phyloP scores from a whole-genome alignment of 2,888 invertebrate genomes.

The Drosophila merina region DNA sequence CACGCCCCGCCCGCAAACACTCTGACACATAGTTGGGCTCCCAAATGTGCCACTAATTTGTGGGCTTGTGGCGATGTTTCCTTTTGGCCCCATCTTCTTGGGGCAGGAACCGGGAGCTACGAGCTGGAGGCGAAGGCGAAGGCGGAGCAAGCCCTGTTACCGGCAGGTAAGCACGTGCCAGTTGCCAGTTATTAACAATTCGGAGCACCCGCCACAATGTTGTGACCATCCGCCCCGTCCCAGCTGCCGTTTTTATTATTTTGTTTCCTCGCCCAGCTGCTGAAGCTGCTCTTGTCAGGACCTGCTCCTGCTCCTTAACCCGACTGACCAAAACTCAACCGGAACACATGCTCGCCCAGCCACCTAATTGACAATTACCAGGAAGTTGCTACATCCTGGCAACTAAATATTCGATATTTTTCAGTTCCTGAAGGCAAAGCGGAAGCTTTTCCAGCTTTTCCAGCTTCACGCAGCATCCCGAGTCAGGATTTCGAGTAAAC shows the following conservation, averaged over 20 bases:
- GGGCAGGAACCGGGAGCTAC: background rate
- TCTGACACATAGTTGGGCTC: slow-evolving; percentile 44
- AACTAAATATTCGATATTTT: background rate
- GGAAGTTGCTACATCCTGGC: slow-evolving; percentile 3
- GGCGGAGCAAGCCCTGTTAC: slow-evolving; percentile 32
- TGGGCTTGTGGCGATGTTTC: slow-evolving; percentile 59
- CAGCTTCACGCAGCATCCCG: background rate
- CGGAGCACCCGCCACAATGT: slow-evolving; percentile 23
- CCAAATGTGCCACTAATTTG: slow-evolving; percentile 70
- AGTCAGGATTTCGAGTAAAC: background rate
- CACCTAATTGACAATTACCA: slow-evolving; percentile 32
- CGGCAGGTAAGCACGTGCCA: slow-evolving; percentile 57
- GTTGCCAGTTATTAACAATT: slow-evolving; percentile 54
- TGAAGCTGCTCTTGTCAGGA: slow-evolving; percentile 11
- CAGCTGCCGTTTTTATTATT: background rate
- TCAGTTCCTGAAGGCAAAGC: background rate
- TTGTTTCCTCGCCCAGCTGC: background rate
- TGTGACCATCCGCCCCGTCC: background rate
- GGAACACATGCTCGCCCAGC: background rate
- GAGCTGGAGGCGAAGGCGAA: background rate
- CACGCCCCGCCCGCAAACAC: slow-evolving; percentile 19
- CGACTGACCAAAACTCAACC: background rate
- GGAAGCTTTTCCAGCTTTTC: background rate
- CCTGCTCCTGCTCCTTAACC: slow-evolving; percentile 17
- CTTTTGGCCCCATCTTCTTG: slow-evolving; percentile 4